Evolutionary conservation across 2,797 vertebrate species (phyloP).

Genomic region (Holocentrus rufus): DNA sequence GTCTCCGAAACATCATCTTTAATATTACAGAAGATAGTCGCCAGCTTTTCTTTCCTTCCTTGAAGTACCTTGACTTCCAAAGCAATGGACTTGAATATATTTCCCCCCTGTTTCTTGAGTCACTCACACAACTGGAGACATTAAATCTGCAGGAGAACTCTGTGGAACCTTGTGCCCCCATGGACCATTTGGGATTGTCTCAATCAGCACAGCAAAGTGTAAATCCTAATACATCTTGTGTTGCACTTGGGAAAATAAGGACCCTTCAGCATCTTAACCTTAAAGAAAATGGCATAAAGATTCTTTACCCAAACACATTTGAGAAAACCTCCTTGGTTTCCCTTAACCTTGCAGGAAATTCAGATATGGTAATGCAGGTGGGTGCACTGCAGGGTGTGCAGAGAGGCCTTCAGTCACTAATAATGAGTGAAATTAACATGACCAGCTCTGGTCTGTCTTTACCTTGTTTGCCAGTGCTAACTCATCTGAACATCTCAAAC

Average conservation of each 20-base stretch:
- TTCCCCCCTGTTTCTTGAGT: conserved; percentile 67
- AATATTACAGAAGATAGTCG: conserved; percentile 55
- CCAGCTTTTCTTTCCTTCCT: conserved; percentile 66
- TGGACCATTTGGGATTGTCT: conserved; percentile 19
- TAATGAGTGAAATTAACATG: conserved; percentile 72
- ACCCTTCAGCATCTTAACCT: conserved; percentile 79
- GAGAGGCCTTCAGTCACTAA: conserved; percentile 73
- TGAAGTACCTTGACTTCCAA: conserved; percentile 74
- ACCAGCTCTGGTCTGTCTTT: conserved; percentile 64
- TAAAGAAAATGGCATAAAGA: conserved; percentile 72
- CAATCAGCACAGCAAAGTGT: conserved; percentile 3
- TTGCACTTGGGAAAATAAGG: conserved; percentile 62
- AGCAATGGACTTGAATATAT: conserved; percentile 72
- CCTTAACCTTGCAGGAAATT: conserved; percentile 75
- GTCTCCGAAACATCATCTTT: conserved; percentile 75
- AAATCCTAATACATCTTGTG: conserved; percentile 52
- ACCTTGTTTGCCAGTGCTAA: conserved; percentile 72
- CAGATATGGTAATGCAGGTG: conserved; percentile 58
- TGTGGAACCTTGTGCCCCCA: conserved; percentile 68
- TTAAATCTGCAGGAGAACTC: conserved; percentile 76
- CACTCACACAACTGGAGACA: conserved; percentile 73
- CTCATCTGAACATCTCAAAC: conserved; percentile 71
- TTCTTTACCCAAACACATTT: conserved; percentile 67
- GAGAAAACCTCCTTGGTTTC: conserved; percentile 69
- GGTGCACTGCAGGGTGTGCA: conserved; percentile 68